Conservation (phyloP, 2,888 invertebrate genomes). For the Protodeltote pygarga region DNA sequence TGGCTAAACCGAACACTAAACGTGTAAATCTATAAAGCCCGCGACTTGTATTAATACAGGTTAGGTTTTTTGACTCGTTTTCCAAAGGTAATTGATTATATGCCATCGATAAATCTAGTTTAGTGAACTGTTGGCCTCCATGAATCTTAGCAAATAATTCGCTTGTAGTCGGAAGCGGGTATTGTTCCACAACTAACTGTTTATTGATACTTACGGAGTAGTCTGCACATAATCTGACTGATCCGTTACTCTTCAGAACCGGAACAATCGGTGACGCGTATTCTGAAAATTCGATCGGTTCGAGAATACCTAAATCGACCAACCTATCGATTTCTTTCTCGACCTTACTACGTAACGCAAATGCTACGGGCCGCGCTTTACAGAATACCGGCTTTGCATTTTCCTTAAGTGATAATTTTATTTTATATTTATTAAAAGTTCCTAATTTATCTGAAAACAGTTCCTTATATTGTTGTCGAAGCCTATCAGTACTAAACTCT, state of each 20-base stretch:
- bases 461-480: not conserved
- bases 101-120: not conserved
- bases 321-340: slow-evolving; percentile 1
- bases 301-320: not conserved
- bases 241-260: not conserved
- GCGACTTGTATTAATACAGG: slow-evolving; percentile 4
- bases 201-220: slow-evolving; percentile 2
- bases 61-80: not conserved
- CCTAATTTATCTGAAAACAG: not conserved
- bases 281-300: not conserved
- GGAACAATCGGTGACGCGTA: too few relatives aligned
- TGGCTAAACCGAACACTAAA: slow-evolving; percentile 5
- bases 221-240: not conserved
- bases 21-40: not conserved
- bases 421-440: not conserved
- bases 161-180: not conserved
- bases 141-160: slow-evolving; percentile 1
- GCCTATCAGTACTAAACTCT: not conserved
- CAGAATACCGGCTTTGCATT: not conserved
- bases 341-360: too few relatives aligned
- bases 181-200: slow-evolving; percentile 2
- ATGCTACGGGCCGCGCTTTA: not conserved
- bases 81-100: slow-evolving; percentile 1
- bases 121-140: slow-evolving; percentile 6
- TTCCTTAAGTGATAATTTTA: not conserved